Evolutionary conservation across 2,888 invertebrate genomes (phyloP).

Genomic region (Acanthosoma haemorrhoidale): DNA sequence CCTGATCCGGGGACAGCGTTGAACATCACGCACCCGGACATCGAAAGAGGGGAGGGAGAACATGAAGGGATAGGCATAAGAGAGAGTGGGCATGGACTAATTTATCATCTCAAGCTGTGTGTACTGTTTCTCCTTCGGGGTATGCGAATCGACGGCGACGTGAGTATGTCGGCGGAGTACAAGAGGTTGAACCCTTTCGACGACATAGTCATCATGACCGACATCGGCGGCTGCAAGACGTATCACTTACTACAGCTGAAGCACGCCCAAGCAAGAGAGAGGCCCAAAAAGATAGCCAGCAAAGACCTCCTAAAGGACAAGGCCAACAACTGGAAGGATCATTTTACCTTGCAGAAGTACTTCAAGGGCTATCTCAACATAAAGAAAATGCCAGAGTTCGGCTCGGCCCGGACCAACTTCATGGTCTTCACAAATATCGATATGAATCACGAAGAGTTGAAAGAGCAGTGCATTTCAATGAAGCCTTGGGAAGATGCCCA

Average conservation of each 20-base stretch:
- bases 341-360: background rate
- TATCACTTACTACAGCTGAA: background rate
- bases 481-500: background rate
- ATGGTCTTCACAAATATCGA: background rate
- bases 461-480: background rate
- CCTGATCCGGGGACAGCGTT: too few species aligned
- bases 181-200: background rate
- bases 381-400: background rate
- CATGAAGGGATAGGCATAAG: background rate
- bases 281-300: background rate
- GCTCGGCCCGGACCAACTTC: background rate
- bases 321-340: background rate
- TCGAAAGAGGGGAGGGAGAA: background rate
- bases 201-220: background rate
- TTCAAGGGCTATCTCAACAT: background rate
- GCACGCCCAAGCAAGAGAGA: too few species aligned
- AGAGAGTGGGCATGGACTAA: background rate
- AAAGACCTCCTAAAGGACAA: background rate
- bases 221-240: background rate
- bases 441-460: background rate
- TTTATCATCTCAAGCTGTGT: background rate
- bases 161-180: background rate
- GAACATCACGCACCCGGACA: too few species aligned
- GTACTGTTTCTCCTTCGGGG: background rate
- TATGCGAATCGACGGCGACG: background rate